phyloP scores from a whole-genome alignment of 2,113 vertebrate species.

The Eretmochelys imbricata region DNA sequence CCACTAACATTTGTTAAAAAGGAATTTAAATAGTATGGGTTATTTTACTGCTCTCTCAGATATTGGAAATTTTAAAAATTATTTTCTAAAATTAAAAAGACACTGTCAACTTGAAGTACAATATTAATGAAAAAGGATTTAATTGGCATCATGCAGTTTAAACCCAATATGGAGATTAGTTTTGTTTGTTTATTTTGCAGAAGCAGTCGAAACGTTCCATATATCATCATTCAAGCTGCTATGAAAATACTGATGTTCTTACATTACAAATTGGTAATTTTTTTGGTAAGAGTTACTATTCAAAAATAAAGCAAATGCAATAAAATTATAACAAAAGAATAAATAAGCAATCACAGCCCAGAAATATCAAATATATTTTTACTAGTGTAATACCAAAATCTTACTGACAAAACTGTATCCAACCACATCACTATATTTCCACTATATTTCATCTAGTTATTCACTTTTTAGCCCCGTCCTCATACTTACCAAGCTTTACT shows the following conservation, averaged over 20 bases:
- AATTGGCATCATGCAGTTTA: background rate
- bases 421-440: background rate
- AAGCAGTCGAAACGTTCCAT: background rate
- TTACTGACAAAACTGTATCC: background rate
- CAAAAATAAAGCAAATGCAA: background rate
- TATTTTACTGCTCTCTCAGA: background rate
- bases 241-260: background rate
- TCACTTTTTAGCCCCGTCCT: background rate
- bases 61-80: background rate
- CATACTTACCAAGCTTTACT: background rate
- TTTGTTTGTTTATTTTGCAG: background rate
- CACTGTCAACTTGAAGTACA: background rate
- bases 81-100: constrained; percentile 6
- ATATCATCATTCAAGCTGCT: background rate
- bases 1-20: background rate
- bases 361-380: background rate
- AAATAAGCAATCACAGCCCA: background rate
- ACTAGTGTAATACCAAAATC: background rate
- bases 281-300: background rate
- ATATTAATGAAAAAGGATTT: background rate
- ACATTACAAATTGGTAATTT: background rate
- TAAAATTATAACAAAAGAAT: background rate
- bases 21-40: background rate
- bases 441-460: background rate
- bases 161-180: background rate